Base-by-base conservation (phyloP, 2,888 invertebrate species). In the Synergus umbraculus region DNA sequence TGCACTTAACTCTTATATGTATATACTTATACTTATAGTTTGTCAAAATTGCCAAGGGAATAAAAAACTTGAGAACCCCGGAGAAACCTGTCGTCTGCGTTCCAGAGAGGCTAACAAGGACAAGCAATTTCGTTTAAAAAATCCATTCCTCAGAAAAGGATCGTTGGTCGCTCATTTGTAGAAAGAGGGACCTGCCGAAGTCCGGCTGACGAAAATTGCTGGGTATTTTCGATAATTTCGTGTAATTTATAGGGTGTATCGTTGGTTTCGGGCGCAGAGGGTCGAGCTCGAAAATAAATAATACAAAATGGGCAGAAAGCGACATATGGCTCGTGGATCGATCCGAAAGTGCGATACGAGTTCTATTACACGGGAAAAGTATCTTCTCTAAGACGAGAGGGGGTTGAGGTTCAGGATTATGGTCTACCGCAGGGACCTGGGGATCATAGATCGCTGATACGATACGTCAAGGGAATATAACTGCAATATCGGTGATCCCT, bases 271-370 rank as follows among this genome's bases (percentile, higher is more conserved):
- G 54, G 44, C 79, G 63, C 77, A 54, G 69, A 58, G 78, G 76
- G 84, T 73, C 66, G 44, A 78, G 37, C 29, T 7, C 64, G 77
- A 77, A 77, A 67, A 84, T 85, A 84, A 86, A 85, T 86, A 86
- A 87, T 86, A 83, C 78, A 83, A 78, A 63, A 81, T 78, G 76
- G 77, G 79, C 78, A 80, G 76, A 78, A 67, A 81, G 66, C 82
- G 83, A 85, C 84, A 84, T 84, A 85, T 85, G 85, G 85, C 83
- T 82, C 85, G 82, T 85, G 84, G 78, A 78, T 79, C 58, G 81
- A 83, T 83, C 80, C 76, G 44, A 78, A 76, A 73, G 54, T 67
- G n/a, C 66, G 79, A 79, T 79, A 79, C 15, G 60, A 84, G 46
- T 41, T 87, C 85, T 86, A 81, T 85, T 58, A 29, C 18, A 77